Base-by-base conservation (phyloP, 2,797 vertebrate species). In the Aselliscus stoliczkanus region DNA sequence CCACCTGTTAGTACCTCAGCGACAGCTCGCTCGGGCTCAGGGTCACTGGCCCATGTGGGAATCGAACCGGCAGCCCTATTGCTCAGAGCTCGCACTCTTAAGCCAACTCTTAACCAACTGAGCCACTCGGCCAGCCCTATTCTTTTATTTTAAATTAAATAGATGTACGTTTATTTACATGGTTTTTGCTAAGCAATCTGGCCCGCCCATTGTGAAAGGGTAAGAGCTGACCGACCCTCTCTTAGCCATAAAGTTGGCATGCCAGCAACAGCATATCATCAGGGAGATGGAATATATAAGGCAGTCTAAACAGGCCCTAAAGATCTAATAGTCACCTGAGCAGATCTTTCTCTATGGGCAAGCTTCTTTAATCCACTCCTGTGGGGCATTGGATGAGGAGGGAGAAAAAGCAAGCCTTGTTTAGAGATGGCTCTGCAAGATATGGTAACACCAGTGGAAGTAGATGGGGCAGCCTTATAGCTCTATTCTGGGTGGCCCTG, bases 381-480 rank as follows among this genome's bases (percentile, higher is more conserved):
- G 2, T 17, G 47, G 47, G 11, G 70, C 15, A 25, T 58, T 25
- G 58, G 42, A n/a, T 31, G 10, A 82, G 39, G 29, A 85, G 29
- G 12, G 31, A 9, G 8, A 23, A 2, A 20, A 21, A 56, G 39
- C 58, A 39, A 83, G 58, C 21, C 39, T 75, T 83, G 27, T 20
- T 47, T 39, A 50, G 52, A 60, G 39, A n/a, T 29, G 42, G 11
- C 50, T 77, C 56, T 60, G 12, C 5, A 7, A 27, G 25, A 65
- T 4, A 18, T 5, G 1, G 52, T 76, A 70, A 58, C 31, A 42
- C 21, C 50, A 39, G 50, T 62, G 34, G 47, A 50, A 60, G 21
- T 20, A 15, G 77, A 39, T 20, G 27, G 21, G 4, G 7, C 4
- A 1, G 7, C 4, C 1, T 67, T 2, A n/a, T 1, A 31, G 65